phyloP scores from a whole-genome alignment of 2,113 vertebrate species.

The Ailurus styani region DNA sequence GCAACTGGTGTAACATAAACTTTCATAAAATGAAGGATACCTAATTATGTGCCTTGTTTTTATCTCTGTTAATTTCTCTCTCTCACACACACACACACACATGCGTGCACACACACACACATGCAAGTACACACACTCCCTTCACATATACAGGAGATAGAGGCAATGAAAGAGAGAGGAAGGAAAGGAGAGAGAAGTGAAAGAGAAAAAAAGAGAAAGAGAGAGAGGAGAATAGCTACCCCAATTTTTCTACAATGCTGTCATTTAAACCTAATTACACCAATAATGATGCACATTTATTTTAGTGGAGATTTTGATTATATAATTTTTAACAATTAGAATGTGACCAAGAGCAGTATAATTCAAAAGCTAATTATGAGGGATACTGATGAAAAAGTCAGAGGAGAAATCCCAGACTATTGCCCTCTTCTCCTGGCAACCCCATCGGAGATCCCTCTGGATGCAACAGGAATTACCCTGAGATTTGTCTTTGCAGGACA shows the following conservation, averaged over 20 bases:
- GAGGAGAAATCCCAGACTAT: not conserved
- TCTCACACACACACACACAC: not conserved
- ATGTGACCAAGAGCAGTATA: not conserved
- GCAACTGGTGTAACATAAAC: not conserved
- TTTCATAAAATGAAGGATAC: not conserved
- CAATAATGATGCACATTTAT: constrained; percentile 30
- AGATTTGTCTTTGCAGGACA: not conserved
- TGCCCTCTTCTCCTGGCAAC: not conserved
- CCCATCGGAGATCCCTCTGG: not conserved
- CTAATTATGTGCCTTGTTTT: not conserved
- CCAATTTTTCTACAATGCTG: not conserved
- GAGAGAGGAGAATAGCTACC: not conserved
- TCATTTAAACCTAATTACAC: constrained; percentile 16
- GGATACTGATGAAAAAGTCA: not conserved
- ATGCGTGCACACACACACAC: not conserved
- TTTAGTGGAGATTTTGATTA: constrained; percentile 21
- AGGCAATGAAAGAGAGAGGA: not conserved
- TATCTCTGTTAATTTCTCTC: not conserved
- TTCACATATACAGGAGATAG: not conserved
- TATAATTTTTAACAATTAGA: constrained; percentile 54
- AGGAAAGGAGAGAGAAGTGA: no score
- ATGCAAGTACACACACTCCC: not conserved
- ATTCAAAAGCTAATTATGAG: constrained; percentile 25
- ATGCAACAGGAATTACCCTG: fast-evolving
- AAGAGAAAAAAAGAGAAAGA: not conserved